A percentile compares a stretch with the other conserved stretches of the same genome.
These are phyloP conservation scores for Cartodere bifasciata DNA, from an alignment of 2,888 invertebrate species.

Conservation along the genomic window DNA sequence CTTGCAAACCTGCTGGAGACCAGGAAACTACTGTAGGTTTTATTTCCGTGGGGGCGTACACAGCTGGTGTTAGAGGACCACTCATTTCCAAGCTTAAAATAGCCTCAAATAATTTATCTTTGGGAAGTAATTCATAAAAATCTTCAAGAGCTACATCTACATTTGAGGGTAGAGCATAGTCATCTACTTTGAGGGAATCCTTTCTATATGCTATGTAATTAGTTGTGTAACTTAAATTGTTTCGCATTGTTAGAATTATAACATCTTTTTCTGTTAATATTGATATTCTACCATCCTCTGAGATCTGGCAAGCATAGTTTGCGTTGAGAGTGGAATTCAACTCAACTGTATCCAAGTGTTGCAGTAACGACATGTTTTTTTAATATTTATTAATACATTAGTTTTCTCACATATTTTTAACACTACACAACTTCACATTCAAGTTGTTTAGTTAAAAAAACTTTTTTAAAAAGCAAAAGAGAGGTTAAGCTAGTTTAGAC, in stretches of 20 bases:
- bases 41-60: conserved; percentile 15
- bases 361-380: no score
- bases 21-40: conserved; percentile 23
- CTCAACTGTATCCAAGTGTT: conserved; percentile 4
- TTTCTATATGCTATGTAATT: conserved; percentile 22
- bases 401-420: no score
- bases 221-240: conserved; percentile 20
- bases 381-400: no score
- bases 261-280: conserved; percentile 25
- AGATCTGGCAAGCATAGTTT: conserved; percentile 25
- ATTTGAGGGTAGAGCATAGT: conserved; percentile 20
- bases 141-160: conserved; percentile 23
- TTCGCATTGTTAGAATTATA: conserved; percentile 24
- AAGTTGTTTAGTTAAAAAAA: no score
- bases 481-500: no score
- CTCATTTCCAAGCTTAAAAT: conserved; percentile 22
- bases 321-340: conserved; percentile 13
- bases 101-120: conserved; percentile 23
- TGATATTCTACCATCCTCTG: conserved; percentile 26
- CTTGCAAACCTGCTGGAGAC: conserved; percentile 25
- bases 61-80: conserved; percentile 20
- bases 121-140: conserved; percentile 20
- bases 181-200: conserved; percentile 17
- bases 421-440: no score
- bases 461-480: no score